Evolutionary conservation across 2,888 invertebrate genomes (phyloP).

Genomic region (Proisotoma minuta): DNA sequence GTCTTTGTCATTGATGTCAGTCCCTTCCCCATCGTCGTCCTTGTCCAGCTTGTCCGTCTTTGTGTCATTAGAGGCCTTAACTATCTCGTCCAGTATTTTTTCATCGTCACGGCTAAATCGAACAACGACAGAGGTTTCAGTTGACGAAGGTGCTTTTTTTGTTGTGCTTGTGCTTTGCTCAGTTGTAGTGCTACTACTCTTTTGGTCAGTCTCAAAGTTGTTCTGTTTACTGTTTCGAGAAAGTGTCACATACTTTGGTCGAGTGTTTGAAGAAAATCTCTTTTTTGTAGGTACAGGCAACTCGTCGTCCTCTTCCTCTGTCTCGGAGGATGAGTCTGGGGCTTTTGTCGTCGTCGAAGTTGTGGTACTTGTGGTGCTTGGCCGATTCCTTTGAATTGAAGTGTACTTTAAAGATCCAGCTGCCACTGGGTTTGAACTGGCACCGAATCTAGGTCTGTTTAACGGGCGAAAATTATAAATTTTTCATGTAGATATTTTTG

Average conservation of each 20-base stretch:
- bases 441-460: conserved; percentile 1
- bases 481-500: too few species aligned
- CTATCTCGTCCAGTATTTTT: conserved; percentile 37
- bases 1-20: conserved; percentile 29
- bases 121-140: conserved; percentile 47
- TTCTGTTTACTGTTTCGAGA: conserved; percentile 39
- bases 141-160: conserved; percentile 35
- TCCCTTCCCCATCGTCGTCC: conserved; percentile 8
- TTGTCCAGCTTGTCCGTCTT: conserved; percentile 7
- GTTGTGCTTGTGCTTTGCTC: not conserved
- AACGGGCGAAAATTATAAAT: too few species aligned
- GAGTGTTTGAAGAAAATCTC: conserved; percentile 36
- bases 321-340: conserved; percentile 25
- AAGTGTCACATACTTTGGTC: conserved; percentile 49
- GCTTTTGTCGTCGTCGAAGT: conserved; percentile 21
- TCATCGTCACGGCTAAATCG: conserved; percentile 44
- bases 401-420: conserved; percentile 38
- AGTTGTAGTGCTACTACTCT: conserved; percentile 8
- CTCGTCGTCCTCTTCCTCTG: conserved; percentile 23
- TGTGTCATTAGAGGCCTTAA: conserved; percentile 1
- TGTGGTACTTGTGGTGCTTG: conserved; percentile 17
- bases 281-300: conserved; percentile 9
- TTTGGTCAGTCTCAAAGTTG: not conserved
- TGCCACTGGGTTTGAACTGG: conserved; percentile 10
- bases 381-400: conserved; percentile 38